Evolutionary conservation across 2,888 invertebrate species (phyloP).

Genomic region (Meteorus colon): DNA sequence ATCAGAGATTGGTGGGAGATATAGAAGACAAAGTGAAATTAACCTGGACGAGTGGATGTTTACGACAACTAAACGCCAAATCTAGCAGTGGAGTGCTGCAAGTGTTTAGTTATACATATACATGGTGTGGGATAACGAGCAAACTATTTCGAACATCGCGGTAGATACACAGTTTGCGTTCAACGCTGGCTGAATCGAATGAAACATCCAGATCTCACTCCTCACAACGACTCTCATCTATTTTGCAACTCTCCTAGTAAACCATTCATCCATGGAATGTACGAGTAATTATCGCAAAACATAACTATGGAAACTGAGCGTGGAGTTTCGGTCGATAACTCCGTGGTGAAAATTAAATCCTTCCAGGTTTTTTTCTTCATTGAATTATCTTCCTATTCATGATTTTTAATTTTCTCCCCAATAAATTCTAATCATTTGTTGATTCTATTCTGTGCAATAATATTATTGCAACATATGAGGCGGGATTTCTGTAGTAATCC

Average conservation of each 20-base stretch:
- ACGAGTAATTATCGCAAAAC: neutral
- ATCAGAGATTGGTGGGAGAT: neutral
- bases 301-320: neutral
- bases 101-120: neutral
- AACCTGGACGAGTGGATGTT: neutral
- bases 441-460: too few relatives aligned
- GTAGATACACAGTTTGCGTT: conserved; percentile 3
- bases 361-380: too few relatives aligned
- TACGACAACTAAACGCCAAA: neutral
- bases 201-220: conserved; percentile 34
- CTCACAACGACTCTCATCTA: neutral
- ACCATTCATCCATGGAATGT: neutral
- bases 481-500: too few relatives aligned
- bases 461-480: too few relatives aligned
- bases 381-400: too few relatives aligned
- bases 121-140: conserved; percentile 1
- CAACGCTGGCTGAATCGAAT: conserved; percentile 40
- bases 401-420: too few relatives aligned
- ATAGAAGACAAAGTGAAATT: neutral
- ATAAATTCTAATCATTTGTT: too few relatives aligned
- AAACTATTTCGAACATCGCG: conserved; percentile 46
- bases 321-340: neutral
- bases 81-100: neutral
- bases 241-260: neutral
- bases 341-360: neutral